Evolutionary conservation across 30 jellyfish, hydroid and myxozoan species (phyloP).

Genomic region (Turritopsis dohrnii): DNA sequence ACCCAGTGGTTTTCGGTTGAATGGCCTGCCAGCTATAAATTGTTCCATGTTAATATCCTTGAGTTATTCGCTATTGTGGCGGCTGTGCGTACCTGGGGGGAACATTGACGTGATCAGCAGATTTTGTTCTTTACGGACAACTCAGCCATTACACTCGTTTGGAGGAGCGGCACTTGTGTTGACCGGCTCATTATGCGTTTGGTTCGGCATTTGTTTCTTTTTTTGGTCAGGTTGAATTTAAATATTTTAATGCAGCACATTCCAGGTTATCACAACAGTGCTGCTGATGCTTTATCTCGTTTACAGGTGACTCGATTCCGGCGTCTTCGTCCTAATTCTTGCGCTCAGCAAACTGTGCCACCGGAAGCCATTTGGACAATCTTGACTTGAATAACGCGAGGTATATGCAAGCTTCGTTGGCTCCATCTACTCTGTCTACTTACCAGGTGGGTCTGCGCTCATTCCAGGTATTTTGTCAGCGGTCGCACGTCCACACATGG

Average conservation of each 20-base stretch:
- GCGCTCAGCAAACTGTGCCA: background rate
- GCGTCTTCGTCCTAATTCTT: background rate
- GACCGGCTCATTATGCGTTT: too few relatives aligned
- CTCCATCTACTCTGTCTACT: background rate
- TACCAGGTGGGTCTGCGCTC: background rate
- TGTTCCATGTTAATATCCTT: too few relatives aligned
- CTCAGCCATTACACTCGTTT: too few relatives aligned
- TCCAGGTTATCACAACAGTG: background rate
- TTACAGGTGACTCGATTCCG: background rate
- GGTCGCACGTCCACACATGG: background rate
- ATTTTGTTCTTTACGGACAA: too few relatives aligned
- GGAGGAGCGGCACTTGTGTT: too few relatives aligned
- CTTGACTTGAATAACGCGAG: background rate
- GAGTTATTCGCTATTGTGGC: too few relatives aligned
- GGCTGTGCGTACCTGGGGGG: too few relatives aligned
- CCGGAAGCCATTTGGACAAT: background rate
- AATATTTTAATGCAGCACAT: background rate
- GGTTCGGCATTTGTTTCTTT: too few relatives aligned
- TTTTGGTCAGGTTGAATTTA: too few relatives aligned
- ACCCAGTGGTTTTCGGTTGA: too few relatives aligned
- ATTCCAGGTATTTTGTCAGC: background rate
- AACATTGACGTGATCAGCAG: too few relatives aligned
- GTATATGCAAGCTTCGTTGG: background rate
- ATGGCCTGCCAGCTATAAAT: too few relatives aligned
- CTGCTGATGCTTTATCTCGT: background rate